These are phyloP conservation scores for Papilio aristodemus DNA, from an alignment of 1,140 invertebrate genomes.

Conservation along the genomic window DNA sequence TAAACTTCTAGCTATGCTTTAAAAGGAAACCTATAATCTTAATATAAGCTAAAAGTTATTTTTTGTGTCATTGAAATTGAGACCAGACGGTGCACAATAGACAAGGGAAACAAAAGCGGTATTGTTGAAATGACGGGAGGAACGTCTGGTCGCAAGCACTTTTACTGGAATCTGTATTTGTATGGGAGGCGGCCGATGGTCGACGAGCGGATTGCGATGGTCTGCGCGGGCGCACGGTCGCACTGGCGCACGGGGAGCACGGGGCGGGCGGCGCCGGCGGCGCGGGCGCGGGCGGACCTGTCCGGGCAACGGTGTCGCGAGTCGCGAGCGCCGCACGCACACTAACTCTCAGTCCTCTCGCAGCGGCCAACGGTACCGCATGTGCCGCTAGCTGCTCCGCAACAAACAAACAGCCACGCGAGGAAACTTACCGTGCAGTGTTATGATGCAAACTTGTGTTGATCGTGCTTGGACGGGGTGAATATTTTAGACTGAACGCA, in stretches of 20 bases:
- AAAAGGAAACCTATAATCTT: no score
- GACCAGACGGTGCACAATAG: constrained; percentile 8
- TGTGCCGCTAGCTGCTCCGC: constrained; percentile 71
- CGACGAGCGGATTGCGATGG: constrained; percentile 38
- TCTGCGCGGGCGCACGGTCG: constrained; percentile 47
- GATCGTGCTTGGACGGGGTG: constrained; percentile 53
- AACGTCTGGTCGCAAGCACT: constrained; percentile 62
- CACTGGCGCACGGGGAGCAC: constrained; percentile 57
- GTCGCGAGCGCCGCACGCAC: constrained; percentile 68
- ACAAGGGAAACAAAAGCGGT: constrained; percentile 33
- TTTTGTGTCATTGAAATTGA: constrained; percentile 23
- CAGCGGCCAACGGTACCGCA: constrained; percentile 76
- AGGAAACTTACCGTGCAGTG: constrained; percentile 73
- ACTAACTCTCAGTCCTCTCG: constrained; percentile 72
- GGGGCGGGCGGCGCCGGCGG: constrained; percentile 53
- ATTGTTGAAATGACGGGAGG: constrained; percentile 41
- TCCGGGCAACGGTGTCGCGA: constrained; percentile 81
- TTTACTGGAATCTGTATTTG: constrained; percentile 72
- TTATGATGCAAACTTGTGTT: constrained; percentile 73
- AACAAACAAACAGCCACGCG: constrained; percentile 68
- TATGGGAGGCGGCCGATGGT: constrained; percentile 50
- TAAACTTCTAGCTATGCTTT: no score
- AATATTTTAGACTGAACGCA: constrained; percentile 64
- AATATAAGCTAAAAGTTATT: constrained; percentile 7
- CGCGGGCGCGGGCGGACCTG: constrained; percentile 73